A percentile compares a stretch with the other conserved stretches of the same genome.
Evolutionary conservation across 1,140 invertebrate genomes (phyloP).

Genomic region (Neocloeon triangulifer): DNA sequence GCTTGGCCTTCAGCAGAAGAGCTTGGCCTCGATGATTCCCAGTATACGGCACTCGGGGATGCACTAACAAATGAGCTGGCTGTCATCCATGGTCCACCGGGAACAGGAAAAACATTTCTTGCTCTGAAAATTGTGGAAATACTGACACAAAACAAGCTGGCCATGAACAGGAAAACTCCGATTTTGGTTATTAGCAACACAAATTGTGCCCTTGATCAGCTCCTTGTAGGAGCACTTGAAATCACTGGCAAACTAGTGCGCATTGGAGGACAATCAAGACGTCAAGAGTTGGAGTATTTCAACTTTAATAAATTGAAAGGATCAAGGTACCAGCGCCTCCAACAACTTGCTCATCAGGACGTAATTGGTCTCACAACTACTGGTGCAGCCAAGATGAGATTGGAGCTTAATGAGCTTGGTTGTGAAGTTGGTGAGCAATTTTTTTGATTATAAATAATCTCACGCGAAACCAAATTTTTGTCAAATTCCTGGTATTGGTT

Average conservation of each 20-base stretch:
- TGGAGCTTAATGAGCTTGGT: slow-evolving; percentile 16
- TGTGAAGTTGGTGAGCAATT: slow-evolving; percentile 16
- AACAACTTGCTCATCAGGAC: too few species aligned
- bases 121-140: slow-evolving; percentile 38
- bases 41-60: slow-evolving; percentile 28
- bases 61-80: slow-evolving; percentile 35
- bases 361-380: slow-evolving; percentile 27
- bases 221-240: slow-evolving; percentile 44
- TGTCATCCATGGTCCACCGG: slow-evolving; percentile 60
- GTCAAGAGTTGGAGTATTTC: slow-evolving; percentile 23
- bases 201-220: slow-evolving; percentile 76
- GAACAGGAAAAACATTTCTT: slow-evolving; percentile 60
- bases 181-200: slow-evolving; percentile 65
- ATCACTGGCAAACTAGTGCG: slow-evolving; percentile 34
- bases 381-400: slow-evolving; percentile 21
- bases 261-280: slow-evolving; percentile 46
- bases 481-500: too few species aligned
- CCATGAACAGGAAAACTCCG: slow-evolving; percentile 18
- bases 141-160: slow-evolving; percentile 24
- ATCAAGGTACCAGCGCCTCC: background rate
- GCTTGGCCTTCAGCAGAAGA: slow-evolving; percentile 19
- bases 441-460: background rate
- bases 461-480: background rate
- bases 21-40: slow-evolving; percentile 28
- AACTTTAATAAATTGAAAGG: slow-evolving; percentile 12